Percentiles rank a stretch among this genome's conserved stretches.
These are phyloP conservation scores for Amphimallon solstitiale DNA, from an alignment of 2,888 invertebrate genomes.

Conservation along the genomic window DNA sequence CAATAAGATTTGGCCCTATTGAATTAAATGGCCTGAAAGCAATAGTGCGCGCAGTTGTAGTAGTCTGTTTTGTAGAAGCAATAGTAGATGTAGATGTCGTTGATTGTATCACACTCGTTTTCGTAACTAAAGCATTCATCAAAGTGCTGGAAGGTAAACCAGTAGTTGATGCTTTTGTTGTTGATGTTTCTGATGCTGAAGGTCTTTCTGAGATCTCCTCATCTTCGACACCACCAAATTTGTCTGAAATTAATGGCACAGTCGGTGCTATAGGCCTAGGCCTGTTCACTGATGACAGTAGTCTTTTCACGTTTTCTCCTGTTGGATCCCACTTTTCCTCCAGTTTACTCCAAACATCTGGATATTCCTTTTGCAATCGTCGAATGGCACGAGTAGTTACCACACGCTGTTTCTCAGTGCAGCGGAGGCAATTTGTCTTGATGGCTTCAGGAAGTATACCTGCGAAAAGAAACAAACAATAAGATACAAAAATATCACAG, in stretches of 20 bases:
- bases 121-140: constrained; percentile 2
- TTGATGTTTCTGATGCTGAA: constrained; percentile 34
- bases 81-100: neutral
- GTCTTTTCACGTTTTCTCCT: constrained; percentile 68
- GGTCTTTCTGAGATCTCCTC: neutral
- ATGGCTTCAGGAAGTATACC: constrained; percentile 78
- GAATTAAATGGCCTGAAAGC: constrained; percentile 35
- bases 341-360: constrained; percentile 74
- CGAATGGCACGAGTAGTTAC: constrained; percentile 73
- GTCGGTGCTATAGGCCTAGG: constrained; percentile 13
- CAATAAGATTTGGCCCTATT: constrained; percentile 34
- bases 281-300: constrained; percentile 56
- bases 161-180: constrained; percentile 22
- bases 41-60: neutral
- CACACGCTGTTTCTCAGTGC: constrained; percentile 74
- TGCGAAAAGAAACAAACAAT: constrained; percentile 53
- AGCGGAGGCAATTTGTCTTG: constrained; percentile 72
- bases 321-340: constrained; percentile 75
- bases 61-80: neutral
- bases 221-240: neutral
- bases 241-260: neutral
- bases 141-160: constrained; percentile 9
- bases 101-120: neutral
- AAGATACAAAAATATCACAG: too few species aligned
- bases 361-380: constrained; percentile 72